Evolutionary conservation across 1,140 invertebrate genomes (phyloP).

Genomic region (Conopomorpha cramerella): DNA sequence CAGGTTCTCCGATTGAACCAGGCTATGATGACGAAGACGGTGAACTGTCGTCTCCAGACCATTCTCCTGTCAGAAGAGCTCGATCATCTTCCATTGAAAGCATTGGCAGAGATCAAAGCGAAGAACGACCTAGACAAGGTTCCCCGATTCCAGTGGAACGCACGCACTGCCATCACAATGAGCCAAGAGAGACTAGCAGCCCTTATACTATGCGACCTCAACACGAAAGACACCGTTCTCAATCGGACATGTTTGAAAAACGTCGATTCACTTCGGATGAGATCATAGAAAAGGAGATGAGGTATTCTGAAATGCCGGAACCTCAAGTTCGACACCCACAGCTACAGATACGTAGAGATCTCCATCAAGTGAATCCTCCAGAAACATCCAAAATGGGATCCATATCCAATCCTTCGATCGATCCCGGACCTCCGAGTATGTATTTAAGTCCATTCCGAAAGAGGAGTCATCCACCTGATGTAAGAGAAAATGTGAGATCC

Average conservation of each 20-base stretch:
- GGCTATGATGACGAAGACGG: constrained; percentile 64
- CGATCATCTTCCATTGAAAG: constrained; percentile 51
- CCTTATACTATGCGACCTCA: constrained; percentile 71
- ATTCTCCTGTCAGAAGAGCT: constrained; percentile 59
- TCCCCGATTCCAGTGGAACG: constrained; percentile 57
- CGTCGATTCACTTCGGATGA: constrained; percentile 60
- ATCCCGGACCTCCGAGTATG: constrained; percentile 60
- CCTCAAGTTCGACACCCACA: constrained; percentile 45
- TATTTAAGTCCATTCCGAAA: constrained; percentile 58
- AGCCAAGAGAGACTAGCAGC: constrained; percentile 60
- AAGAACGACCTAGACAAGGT: constrained; percentile 32
- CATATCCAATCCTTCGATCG: constrained; percentile 48
- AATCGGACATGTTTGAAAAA: constrained; percentile 51
- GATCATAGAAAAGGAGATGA: constrained; percentile 57
- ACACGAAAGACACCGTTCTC: constrained; percentile 31
- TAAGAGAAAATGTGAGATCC: constrained; percentile 39
- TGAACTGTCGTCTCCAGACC: constrained; percentile 63
- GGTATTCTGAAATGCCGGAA: constrained; percentile 39
- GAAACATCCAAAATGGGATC: constrained; percentile 54
- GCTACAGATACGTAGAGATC: constrained; percentile 72
- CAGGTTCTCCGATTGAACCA: constrained; percentile 46
- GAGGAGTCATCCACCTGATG: constrained; percentile 54
- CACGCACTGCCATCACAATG: constrained; percentile 69
- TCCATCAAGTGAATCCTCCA: constrained; percentile 60
- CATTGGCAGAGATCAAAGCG: constrained; percentile 45